Percentiles rank a stretch among this genome's conserved stretches.
These are phyloP conservation scores for Sapayoa aenigma DNA, from an alignment of 2,113 vertebrate genomes.

Conservation along the genomic window DNA sequence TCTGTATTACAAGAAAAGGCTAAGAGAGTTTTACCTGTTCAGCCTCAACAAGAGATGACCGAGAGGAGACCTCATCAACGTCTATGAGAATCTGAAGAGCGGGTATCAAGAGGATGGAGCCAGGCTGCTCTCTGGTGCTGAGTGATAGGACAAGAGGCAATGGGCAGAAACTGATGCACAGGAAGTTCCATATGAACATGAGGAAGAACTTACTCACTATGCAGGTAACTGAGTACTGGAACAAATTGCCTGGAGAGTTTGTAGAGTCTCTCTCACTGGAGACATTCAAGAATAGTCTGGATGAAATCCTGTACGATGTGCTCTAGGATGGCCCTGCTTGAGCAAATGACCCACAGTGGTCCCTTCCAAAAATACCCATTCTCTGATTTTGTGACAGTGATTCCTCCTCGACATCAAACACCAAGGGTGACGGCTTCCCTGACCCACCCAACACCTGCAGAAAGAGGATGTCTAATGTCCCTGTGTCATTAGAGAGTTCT, in stretches of 20 bases:
- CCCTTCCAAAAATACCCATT: not conserved
- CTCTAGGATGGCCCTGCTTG: not conserved
- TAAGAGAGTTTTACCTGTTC: not conserved
- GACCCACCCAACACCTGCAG: not conserved
- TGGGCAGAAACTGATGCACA: not conserved
- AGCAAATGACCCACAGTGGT: not conserved
- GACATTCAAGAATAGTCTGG: not conserved
- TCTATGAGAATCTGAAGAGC: not conserved
- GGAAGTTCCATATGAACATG: not conserved
- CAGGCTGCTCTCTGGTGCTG: not conserved
- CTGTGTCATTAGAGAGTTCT: not conserved
- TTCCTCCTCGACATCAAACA: not conserved
- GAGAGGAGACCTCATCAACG: not conserved
- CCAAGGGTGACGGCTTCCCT: not conserved
- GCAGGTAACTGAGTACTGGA: not conserved
- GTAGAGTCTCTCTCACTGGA: not conserved
- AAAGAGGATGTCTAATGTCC: not conserved
- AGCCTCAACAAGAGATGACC: not conserved
- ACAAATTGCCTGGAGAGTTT: not conserved
- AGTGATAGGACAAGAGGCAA: not conserved
- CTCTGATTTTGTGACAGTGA: not conserved
- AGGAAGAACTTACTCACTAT: not conserved
- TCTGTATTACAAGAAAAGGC: not conserved
- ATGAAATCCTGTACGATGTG: not conserved
- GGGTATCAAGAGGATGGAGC: not conserved